Evolutionary conservation across 2,797 vertebrate genomes (phyloP), one percentile per base, ranked within the genome.

Genomic region (Heteromormyrus szaboi): DNA sequence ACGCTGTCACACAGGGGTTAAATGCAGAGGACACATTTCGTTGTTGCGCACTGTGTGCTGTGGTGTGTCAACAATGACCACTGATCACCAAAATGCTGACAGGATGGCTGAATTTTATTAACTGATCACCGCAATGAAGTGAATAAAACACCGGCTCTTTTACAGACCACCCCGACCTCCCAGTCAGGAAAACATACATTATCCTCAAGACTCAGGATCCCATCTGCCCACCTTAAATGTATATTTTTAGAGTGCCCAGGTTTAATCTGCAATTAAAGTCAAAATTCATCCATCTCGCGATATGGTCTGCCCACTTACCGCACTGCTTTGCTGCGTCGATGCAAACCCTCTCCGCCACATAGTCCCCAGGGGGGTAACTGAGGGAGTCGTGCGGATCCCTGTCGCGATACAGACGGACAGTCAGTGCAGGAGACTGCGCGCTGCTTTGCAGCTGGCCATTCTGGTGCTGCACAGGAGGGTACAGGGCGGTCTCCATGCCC

Each of bases 311-410:
- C 50, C 3, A 95, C 96, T 95, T 90, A 96, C 96, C 94, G 91
- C 95, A 96, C 1, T 95, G 93, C 83, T 94, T 95, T 88, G 96
- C 95, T 88, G 95, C 95, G 8, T 94, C 92, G 14, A 95, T 93
- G 83, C 95, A 95, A 91, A 96, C 92, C 91, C 96, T 94, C 90
- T 96, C 96, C 0, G 93, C 94, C 81, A 95, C 91, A 59, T 96
- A 96, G 88, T 95, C 91, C 56, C 96, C 96, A n/a, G 95, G 93
- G 41, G 95, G 94, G 92, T 95, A 96, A 92, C 92, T 92, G 90
- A 96, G 94, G 14, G 91, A 89, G 87, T 86, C 84, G 87, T 91
- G 25, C 25, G 92, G 88, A 0, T 37, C 87, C 1, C 89, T 90
- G 88, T 88, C 92, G 86, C 93, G 92, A 93, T 96, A 96, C 62